Conservation (phyloP, 2,888 invertebrate genomes). For the Zeuzera pyrina region DNA sequence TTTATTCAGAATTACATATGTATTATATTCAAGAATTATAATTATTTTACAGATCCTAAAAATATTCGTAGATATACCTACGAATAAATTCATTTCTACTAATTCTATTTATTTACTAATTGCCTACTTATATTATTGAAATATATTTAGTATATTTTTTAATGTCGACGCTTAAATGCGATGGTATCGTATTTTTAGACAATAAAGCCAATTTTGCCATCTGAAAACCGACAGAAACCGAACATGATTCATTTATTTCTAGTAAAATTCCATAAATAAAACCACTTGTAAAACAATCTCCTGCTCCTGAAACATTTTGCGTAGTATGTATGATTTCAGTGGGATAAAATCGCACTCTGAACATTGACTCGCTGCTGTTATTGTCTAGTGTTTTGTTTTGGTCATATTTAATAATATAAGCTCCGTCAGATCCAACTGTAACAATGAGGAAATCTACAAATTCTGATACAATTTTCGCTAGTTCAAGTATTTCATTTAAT, state of each 20-base stretch:
- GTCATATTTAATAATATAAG: conserved; percentile 55
- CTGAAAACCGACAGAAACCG: conserved; percentile 75
- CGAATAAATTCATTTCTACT: too few species aligned
- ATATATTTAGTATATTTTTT: too few species aligned
- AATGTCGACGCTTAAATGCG: too few species aligned
- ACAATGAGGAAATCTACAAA: conserved; percentile 73
- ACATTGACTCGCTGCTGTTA: conserved; percentile 10
- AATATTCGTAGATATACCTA: too few species aligned
- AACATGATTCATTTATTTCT: conserved; percentile 67
- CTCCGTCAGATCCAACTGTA: conserved; percentile 75
- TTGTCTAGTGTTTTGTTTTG: conserved; percentile 17
- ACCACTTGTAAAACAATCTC: conserved; percentile 83
- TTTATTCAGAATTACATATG: too few species aligned
- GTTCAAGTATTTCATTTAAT: conserved; percentile 31
- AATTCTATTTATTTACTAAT: too few species aligned
- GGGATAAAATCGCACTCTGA: conserved; percentile 44
- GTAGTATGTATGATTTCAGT: conserved; percentile 49
- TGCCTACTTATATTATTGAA: too few species aligned
- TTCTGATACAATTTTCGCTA: conserved; percentile 49
- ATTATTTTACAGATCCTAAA: too few species aligned
- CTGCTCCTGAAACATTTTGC: conserved; percentile 86
- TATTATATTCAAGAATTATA: too few species aligned
- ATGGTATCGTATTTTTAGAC: conserved; percentile 76
- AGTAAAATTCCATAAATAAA: conserved; percentile 76
- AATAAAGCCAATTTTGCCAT: conserved; percentile 75